phyloP scores from a whole-genome alignment of 2,888 invertebrate species.

The Drosophila hamatofila region DNA sequence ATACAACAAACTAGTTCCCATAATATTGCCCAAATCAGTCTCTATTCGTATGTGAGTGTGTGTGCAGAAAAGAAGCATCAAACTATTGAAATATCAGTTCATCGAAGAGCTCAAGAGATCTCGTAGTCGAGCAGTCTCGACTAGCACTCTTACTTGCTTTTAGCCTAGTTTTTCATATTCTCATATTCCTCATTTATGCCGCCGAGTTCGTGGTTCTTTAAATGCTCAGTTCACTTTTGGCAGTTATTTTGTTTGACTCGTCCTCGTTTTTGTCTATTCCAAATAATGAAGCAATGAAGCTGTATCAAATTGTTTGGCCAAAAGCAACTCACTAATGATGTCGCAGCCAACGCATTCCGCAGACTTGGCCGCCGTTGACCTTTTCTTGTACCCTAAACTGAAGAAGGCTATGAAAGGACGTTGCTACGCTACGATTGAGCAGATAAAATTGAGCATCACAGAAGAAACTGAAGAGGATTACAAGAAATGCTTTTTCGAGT shows the following conservation, averaged over 20 bases:
- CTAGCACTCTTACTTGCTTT: too few species aligned
- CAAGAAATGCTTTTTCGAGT: too few species aligned
- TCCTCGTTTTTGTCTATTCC: not conserved
- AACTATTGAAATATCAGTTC: too few species aligned
- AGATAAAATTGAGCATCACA: too few species aligned
- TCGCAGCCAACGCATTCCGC: not conserved
- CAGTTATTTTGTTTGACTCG: not conserved
- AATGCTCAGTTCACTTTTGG: not conserved
- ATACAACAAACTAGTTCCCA: too few species aligned
- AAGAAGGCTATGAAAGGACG: not conserved
- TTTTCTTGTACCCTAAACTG: not conserved
- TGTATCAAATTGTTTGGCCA: not conserved
- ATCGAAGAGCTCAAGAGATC: too few species aligned
- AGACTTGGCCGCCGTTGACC: not conserved
- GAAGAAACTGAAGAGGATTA: not conserved
- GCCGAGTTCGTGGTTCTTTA: not conserved
- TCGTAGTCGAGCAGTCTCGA: too few species aligned
- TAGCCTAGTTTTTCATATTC: too few species aligned
- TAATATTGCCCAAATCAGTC: too few species aligned
- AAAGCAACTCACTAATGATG: not conserved
- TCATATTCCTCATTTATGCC: too few species aligned
- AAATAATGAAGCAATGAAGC: not conserved
- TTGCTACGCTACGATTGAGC: not conserved
- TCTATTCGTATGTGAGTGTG: too few species aligned
- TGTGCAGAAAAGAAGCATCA: too few species aligned